Base-by-base conservation (phyloP, 2,797 vertebrate genomes). In the Premnoplex brunnescens region DNA sequence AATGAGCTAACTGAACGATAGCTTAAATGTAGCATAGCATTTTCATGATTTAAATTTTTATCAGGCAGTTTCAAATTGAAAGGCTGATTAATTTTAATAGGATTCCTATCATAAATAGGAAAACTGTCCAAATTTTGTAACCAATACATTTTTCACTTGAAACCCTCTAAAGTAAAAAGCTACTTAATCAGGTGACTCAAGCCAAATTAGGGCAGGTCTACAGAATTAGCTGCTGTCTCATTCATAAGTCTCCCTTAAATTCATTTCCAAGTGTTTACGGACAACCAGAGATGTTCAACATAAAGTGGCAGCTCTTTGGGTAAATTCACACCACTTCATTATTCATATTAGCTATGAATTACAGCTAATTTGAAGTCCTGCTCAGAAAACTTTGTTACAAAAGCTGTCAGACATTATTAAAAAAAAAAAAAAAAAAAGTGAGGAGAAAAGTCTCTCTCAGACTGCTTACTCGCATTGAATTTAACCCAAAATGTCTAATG, bases 21-120 rank as follows among this genome's bases (percentile, higher is more conserved):
- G 69, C 87, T 96, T 93, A 91, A 91, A 94, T 72, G 81, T 81
- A 95, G 85, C 60, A 86, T 88, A 94, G 36, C 77, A 37, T 87
- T 89, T 92, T 91, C 71, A 55, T 79, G 22, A 97, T 93, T 97
- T 96, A 91, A 96, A 83, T 90, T 95, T 93, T 85, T 89, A 93
- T 76, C 79, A 88, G 85, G 39, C 71, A 82, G 28, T 76, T 97
- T 77, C 68, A 93, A 97, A 75, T 72, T 63, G 93, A 95, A 95
- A 73, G 82, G 52, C 43, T 84, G 91, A 91, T 88, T 88, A 91
- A 94, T 95, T 94, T 97, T 92, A 95, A 95, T 94, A 75, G 37
- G 79, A 90, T 72, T 91, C 89, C 58, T 94, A 58, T 83, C 91
- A 92, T 86, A 89, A 78, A 91, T 89, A 55, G 44, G 62, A 77